phyloP scores from a whole-genome alignment of 1,140 invertebrate species.

The Bactericera cockerelli region DNA sequence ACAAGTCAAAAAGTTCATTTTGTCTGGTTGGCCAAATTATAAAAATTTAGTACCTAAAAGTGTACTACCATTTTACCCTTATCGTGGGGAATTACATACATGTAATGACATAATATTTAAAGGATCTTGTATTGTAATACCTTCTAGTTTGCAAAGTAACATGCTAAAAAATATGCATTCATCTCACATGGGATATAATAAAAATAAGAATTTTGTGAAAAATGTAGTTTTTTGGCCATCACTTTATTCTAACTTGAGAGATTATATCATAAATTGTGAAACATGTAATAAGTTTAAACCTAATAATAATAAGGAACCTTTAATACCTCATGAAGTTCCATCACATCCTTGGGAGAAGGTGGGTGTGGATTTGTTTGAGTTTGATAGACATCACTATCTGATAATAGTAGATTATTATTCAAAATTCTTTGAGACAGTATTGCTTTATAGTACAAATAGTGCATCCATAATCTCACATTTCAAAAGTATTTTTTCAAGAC shows the following conservation, averaged over 20 bases:
- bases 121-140: background rate
- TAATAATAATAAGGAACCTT: conserved; percentile 13
- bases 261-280: conserved; percentile 10
- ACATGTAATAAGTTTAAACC: conserved; percentile 9
- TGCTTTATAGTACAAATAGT: background rate
- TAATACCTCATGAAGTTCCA: conserved; percentile 10
- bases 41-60: conserved; percentile 20
- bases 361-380: background rate
- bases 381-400: background rate
- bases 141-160: background rate
- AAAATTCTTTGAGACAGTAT: too few species aligned
- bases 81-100: conserved; percentile 25
- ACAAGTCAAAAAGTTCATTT: conserved; percentile 8
- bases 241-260: conserved; percentile 1
- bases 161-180: background rate
- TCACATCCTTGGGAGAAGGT: background rate
- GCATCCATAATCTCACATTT: conserved; percentile 16
- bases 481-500: conserved; percentile 24
- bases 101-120: conserved; percentile 27
- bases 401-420: too few species aligned
- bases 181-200: background rate
- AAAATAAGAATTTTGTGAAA: background rate
- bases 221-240: conserved; percentile 13
- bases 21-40: conserved; percentile 22
- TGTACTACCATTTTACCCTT: conserved; percentile 24